Conservation (phyloP, 92 coral and sea anemone species). For the Montipora capitata region DNA sequence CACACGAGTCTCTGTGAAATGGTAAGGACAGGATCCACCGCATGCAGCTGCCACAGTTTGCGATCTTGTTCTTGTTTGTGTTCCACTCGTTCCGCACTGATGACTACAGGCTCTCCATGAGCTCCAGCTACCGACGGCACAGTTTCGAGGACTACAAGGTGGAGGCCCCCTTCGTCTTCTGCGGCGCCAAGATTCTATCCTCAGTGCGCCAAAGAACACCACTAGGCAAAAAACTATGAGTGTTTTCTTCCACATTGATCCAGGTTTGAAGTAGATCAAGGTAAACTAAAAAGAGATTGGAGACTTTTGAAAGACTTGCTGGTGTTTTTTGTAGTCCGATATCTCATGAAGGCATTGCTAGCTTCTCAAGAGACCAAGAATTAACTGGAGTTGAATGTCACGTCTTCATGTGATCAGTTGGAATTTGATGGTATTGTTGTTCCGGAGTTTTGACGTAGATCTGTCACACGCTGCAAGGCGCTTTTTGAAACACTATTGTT, state of each 20-base stretch:
- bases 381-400: too few species aligned
- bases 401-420: not conserved
- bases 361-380: too few species aligned
- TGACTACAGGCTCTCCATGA: constrained; percentile 80
- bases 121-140: constrained; percentile 71
- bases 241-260: constrained; percentile 10
- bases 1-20: constrained; percentile 50
- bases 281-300: too few species aligned
- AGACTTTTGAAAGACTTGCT: too few species aligned
- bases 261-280: not conserved
- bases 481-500: constrained; percentile 4
- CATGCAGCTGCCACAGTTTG: constrained; percentile 63
- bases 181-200: constrained; percentile 65
- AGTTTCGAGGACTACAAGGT: constrained; percentile 68
- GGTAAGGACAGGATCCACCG: constrained; percentile 52
- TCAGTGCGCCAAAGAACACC: constrained; percentile 4
- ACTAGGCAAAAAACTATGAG: not conserved
- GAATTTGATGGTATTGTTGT: not conserved
- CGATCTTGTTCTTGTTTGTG: constrained; percentile 73
- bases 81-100: constrained; percentile 86
- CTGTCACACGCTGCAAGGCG: not conserved
- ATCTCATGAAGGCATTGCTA: too few species aligned
- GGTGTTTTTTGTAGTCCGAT: not conserved
- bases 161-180: constrained; percentile 80
- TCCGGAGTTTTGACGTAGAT: not conserved